These are phyloP conservation scores for Euphonia xanthogaster DNA, from an alignment of 2,797 vertebrate genomes.

Conservation along the genomic window DNA sequence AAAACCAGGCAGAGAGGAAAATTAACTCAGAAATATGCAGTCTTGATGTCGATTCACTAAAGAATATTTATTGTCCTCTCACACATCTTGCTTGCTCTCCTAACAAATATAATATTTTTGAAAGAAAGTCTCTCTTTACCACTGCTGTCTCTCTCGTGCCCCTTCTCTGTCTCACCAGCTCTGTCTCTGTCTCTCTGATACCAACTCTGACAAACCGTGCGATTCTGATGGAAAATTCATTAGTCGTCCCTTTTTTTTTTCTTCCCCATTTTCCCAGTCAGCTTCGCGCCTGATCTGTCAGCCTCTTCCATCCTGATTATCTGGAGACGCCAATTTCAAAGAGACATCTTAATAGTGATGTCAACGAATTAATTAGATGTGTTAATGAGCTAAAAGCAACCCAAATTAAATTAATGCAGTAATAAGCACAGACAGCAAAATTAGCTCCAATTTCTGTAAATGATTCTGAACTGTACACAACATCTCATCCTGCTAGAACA, in stretches of 20 bases:
- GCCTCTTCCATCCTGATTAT: conserved; percentile 99
- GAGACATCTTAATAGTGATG: conserved; percentile 99
- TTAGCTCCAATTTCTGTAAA: conserved; percentile 99
- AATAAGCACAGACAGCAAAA: conserved; percentile 99
- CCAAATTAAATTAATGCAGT: conserved; percentile 99
- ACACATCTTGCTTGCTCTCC: conserved; percentile 53
- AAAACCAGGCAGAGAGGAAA: neutral
- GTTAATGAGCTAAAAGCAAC: conserved; percentile 99
- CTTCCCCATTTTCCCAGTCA: conserved; percentile 79
- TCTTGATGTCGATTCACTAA: neutral
- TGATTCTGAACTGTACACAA: conserved; percentile 99
- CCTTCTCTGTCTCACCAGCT: conserved; percentile 64
- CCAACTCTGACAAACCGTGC: conserved; percentile 75
- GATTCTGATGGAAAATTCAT: conserved; percentile 81
- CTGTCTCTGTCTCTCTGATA: conserved; percentile 65
- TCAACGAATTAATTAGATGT: conserved; percentile 99
- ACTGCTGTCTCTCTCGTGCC: conserved; percentile 5
- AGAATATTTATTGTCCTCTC: conserved; percentile 47
- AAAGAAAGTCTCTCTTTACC: conserved; percentile 8
- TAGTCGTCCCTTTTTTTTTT: conserved; percentile 72
- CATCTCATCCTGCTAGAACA: conserved; percentile 96
- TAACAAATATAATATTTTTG: conserved; percentile 66
- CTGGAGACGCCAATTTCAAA: conserved; percentile 99
- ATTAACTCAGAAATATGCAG: conserved; percentile 37
- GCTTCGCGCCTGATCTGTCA: conserved; percentile 91